A percentile compares a stretch with the other conserved stretches of the same genome.
These are phyloP conservation scores for Drosophila rubida DNA, from an alignment of 2,888 invertebrate genomes.

Conservation along the genomic window DNA sequence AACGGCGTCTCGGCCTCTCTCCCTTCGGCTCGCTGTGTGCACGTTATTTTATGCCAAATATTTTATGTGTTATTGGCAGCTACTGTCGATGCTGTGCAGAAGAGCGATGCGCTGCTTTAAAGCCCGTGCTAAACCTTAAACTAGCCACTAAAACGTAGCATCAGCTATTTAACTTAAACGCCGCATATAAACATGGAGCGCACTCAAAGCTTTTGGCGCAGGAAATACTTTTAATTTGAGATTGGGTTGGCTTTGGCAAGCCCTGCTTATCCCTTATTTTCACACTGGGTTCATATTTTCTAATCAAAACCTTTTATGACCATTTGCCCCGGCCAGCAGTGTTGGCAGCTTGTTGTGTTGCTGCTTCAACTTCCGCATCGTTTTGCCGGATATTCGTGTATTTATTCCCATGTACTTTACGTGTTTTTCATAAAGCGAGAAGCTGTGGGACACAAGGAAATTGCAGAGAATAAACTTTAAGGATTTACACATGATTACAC, in stretches of 20 bases:
- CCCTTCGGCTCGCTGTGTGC: constrained; percentile 42
- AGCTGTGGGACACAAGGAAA: constrained; percentile 27
- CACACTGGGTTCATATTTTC: constrained; percentile 31
- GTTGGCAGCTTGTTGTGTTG: constrained; percentile 2
- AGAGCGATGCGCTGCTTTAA: neutral
- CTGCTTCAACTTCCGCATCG: constrained; percentile 12
- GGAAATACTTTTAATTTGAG: constrained; percentile 1
- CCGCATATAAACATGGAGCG: neutral
- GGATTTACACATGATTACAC: constrained; percentile 70
- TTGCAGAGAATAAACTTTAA: constrained; percentile 55
- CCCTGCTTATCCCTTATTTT: constrained; percentile 9
- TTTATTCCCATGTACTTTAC: constrained; percentile 39
- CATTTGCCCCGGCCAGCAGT: neutral
- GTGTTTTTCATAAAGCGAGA: constrained; percentile 32
- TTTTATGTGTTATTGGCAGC: constrained; percentile 62
- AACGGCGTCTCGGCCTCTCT: constrained; percentile 3
- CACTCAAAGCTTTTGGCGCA: neutral
- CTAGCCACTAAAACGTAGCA: neutral
- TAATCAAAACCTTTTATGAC: constrained; percentile 30
- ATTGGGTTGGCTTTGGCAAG: neutral
- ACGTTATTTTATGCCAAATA: constrained; percentile 65
- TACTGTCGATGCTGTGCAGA: constrained; percentile 13
- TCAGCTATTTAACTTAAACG: constrained; percentile 4
- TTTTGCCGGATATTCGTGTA: constrained; percentile 42
- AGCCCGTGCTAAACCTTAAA: constrained; percentile 12